Percentiles rank a stretch among this genome's conserved stretches.
phyloP scores from a whole-genome alignment of 2,797 vertebrate genomes.

The Leptodactylus fallax region DNA sequence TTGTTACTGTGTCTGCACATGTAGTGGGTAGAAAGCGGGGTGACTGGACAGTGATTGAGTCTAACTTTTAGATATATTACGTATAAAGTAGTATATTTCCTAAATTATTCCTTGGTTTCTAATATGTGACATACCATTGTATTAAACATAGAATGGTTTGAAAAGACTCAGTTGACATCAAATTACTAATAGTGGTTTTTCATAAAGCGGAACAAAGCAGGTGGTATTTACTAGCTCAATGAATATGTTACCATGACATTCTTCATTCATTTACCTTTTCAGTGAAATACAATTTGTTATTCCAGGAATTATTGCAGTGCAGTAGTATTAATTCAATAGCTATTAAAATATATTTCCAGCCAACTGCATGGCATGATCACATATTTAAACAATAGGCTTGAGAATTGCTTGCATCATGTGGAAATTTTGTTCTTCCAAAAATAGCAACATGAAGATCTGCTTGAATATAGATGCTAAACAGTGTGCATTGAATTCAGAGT shows the following conservation, averaged over 20 bases:
- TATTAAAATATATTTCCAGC: not conserved
- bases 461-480: not conserved
- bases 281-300: not conserved
- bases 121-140: not conserved
- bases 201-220: not conserved
- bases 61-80: too few species aligned
- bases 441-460: not conserved
- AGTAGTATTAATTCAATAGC: not conserved
- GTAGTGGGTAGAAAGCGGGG: too few species aligned
- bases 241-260: not conserved
- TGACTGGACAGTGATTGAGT: too few species aligned
- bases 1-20: too few species aligned
- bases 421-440: not conserved
- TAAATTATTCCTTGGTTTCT: not conserved
- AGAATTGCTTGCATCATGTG: not conserved
- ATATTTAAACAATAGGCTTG: not conserved
- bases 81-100: too few species aligned
- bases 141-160: too few species aligned
- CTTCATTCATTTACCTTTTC: not conserved
- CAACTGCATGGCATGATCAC: not conserved
- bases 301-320: not conserved
- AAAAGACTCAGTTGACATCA: too few species aligned
- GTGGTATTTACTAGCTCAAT: not conserved
- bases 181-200: not conserved
- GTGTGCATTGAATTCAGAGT: not conserved